Base-by-base conservation (phyloP, 2,888 invertebrate species). In the Amiota communis region DNA sequence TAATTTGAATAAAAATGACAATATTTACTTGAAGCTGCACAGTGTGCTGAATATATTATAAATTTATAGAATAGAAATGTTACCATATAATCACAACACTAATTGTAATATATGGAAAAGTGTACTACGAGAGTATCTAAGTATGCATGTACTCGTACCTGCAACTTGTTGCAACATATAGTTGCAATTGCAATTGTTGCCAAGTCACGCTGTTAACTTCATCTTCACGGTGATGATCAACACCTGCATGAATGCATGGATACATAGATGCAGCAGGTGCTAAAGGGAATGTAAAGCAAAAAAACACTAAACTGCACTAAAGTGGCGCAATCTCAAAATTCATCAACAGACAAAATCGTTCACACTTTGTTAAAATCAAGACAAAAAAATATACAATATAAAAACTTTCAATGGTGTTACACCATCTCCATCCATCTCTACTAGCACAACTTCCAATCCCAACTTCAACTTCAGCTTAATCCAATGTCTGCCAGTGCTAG, bases 131-230 rank as follows among this genome's bases (percentile, higher is more conserved):
- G 6, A 36, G 23, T 61, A n/a, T n/a, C n/a, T n/a, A n/a, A 11
- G 13, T 61, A 13, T 61, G 23, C 17, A 61, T 17, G 23, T 13
- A 15, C n/a, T 36, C 0, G 20, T 20, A 13, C 61, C 8, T 23
- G 20, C 53, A 53, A 53, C 68, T 72, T 75, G 6, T 53, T 53
- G n/a, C 53, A 53, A 53, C 53, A 8, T 15, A n/a, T 53, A 3
- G 53, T 53, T 9, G 53, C 53, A 53, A 53, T 59, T 59, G 23
- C 20, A 74, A 71, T 83, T 82, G 85, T 84, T 86, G 80, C 83
- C 82, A 77, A 83, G 85, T 86, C 84, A 84, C 84, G 86, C 83
- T 86, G 82, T 80, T 85, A 85, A 85, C 83, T 82, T 83, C 85
- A 84, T 86, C 83, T 85, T 83, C 81, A 83, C 80, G 83, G 81